phyloP scores from a whole-genome alignment of 2,797 vertebrate genomes.

The Catharus ustulatus region DNA sequence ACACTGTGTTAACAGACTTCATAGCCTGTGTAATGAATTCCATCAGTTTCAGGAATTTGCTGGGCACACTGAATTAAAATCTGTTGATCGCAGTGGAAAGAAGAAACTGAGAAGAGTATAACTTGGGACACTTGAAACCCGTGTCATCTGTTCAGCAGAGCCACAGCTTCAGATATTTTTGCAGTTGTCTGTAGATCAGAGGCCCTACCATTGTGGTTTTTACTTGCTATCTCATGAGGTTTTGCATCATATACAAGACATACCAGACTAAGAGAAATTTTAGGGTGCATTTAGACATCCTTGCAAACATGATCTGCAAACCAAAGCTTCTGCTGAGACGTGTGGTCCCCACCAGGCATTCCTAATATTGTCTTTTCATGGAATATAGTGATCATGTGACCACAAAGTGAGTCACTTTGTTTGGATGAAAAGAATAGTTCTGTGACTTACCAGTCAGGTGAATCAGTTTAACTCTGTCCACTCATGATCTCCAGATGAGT shows the following conservation, averaged over 20 bases:
- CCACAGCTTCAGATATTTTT: background rate
- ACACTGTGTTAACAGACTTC: background rate
- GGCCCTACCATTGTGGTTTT: background rate
- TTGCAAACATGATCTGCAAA: background rate
- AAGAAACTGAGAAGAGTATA: background rate
- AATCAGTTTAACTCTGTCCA: background rate
- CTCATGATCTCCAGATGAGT: background rate
- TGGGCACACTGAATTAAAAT: constrained; percentile 1
- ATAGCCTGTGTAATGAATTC: constrained; percentile 4
- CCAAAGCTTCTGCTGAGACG: background rate
- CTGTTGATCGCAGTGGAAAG: constrained; percentile 15
- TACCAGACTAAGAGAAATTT: background rate
- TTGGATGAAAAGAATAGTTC: background rate
- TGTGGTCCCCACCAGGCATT: background rate
- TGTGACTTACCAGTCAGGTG: background rate
- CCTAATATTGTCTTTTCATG: background rate
- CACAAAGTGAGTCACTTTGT: background rate
- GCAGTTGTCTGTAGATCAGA: background rate
- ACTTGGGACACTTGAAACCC: constrained; percentile 27
- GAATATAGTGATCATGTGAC: background rate
- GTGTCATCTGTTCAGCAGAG: constrained; percentile 31
- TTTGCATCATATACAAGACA: background rate
- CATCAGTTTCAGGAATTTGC: constrained; percentile 35
- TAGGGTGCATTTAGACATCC: background rate
- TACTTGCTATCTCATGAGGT: background rate